These are phyloP conservation scores for Willowsia nigromaculata DNA, from an alignment of 2,888 invertebrate species.

Conservation along the genomic window DNA sequence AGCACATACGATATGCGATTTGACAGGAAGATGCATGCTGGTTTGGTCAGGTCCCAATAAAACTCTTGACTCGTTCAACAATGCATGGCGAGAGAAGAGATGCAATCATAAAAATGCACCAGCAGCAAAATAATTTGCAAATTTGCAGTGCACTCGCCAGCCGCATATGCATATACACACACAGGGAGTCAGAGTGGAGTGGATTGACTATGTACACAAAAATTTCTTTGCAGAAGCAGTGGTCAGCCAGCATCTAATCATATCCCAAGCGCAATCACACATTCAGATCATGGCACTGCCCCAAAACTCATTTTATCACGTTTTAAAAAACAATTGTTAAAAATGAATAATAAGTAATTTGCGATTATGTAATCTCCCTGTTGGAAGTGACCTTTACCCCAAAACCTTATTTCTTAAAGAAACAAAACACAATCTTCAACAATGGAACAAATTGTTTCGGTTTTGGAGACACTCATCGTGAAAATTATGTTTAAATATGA, in stretches of 20 bases:
- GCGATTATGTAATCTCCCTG: background rate
- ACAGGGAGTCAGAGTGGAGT: too few species aligned
- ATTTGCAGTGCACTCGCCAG: too few species aligned
- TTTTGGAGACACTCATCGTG: background rate
- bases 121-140: too few species aligned
- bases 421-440: background rate
- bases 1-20: too few species aligned
- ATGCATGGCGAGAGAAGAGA: too few species aligned
- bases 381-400: slow-evolving; percentile 54
- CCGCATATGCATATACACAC: too few species aligned
- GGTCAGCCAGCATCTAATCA: background rate
- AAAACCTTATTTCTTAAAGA: slow-evolving; percentile 49
- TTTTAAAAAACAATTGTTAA: background rate
- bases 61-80: too few species aligned
- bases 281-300: slow-evolving; percentile 5
- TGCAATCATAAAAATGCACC: too few species aligned
- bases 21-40: too few species aligned
- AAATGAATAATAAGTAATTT: background rate
- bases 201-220: too few species aligned
- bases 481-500: background rate
- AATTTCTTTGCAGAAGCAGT: background rate
- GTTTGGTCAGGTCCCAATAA: too few species aligned
- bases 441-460: background rate
- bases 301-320: background rate
- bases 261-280: background rate